phyloP scores from a whole-genome alignment of 2,113 vertebrate genomes.

The Scartelaos histophorus region DNA sequence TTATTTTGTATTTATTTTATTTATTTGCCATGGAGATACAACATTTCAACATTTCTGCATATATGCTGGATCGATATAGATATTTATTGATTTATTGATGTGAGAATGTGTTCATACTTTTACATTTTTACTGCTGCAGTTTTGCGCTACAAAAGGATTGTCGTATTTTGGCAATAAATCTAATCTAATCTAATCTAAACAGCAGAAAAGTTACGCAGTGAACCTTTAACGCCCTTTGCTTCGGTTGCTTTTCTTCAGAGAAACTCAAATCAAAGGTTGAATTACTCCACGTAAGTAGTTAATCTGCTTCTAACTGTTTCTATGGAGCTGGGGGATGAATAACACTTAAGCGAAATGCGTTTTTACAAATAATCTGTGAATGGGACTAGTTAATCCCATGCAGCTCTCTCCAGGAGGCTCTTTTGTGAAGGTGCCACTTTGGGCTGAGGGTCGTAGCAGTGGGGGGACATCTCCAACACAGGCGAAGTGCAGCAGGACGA shows the following conservation, averaged over 20 bases:
- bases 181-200: no score
- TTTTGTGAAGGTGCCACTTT: constrained; percentile 48
- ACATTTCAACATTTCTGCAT: no score
- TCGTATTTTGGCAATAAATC: no score
- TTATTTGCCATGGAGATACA: no score
- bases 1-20: no score
- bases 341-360: constrained; percentile 35
- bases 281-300: constrained; percentile 33
- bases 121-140: no score
- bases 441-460: constrained; percentile 26
- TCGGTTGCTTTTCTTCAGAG: constrained; percentile 30
- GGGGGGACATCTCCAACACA: constrained; percentile 41
- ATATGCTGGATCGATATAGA: no score
- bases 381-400: constrained; percentile 54
- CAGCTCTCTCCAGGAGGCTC: constrained; percentile 41
- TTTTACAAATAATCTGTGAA: constrained; percentile 59
- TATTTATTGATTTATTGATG: no score
- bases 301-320: constrained; percentile 42
- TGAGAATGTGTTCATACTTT: no score
- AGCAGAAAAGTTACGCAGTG: no score
- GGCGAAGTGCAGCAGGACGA: constrained; percentile 28
- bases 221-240: constrained; percentile 7
- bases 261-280: constrained; percentile 53
- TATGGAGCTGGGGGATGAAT: constrained; percentile 46
- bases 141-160: no score